phyloP scores from a whole-genome alignment of 2,797 vertebrate genomes.

The Galaxias olidus region DNA sequence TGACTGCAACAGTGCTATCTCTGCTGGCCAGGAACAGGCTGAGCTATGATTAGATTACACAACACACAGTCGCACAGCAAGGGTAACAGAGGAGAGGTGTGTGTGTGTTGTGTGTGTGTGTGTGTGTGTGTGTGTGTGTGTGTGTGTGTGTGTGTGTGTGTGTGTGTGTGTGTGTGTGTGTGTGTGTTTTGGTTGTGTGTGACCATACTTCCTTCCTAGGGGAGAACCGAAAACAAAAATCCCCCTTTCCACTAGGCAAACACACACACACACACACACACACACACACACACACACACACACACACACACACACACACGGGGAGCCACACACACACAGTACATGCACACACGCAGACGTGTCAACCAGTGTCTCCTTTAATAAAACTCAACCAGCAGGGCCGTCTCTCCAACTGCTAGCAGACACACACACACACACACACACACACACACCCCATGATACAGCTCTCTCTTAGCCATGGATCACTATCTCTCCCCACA shows the following conservation, averaged over 20 bases:
- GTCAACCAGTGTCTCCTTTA: neutral
- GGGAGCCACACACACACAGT: neutral
- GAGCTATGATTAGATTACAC: conserved; percentile 45
- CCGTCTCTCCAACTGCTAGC: too few species aligned
- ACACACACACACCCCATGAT: neutral
- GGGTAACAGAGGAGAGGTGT: conserved; percentile 11
- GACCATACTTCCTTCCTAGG: conserved; percentile 4
- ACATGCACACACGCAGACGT: neutral
- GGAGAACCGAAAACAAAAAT: neutral
- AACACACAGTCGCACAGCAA: conserved; percentile 33
- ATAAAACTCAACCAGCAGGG: neutral
- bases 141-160: conserved; percentile 3
- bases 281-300: neutral
- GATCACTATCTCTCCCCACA: neutral
- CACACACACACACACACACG: conserved; percentile 1
- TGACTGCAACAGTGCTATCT: conserved; percentile 28
- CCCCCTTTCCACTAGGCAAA: neutral
- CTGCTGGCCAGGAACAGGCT: conserved; percentile 32
- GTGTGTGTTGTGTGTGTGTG: neutral
- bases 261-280: neutral
- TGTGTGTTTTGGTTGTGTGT: neutral
- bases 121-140: conserved; percentile 8
- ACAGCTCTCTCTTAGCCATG: neutral
- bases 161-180: neutral
- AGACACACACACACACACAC: neutral